phyloP scores from a whole-genome alignment of 2,888 invertebrate genomes.

The Drosophila neutralis region DNA sequence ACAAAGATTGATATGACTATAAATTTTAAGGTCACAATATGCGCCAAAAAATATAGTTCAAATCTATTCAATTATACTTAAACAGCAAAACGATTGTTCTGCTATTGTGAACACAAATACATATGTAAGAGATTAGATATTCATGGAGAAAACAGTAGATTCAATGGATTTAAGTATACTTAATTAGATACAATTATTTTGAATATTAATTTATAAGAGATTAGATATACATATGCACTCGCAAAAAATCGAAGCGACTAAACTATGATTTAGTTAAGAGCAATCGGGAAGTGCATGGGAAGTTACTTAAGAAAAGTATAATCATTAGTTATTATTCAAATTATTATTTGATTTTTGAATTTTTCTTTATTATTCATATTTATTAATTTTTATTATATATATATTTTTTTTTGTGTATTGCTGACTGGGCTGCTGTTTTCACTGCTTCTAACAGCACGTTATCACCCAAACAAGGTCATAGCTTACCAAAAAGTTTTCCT shows the following conservation, averaged over 20 bases:
- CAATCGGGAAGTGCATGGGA: too few species aligned
- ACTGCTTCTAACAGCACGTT: constrained; percentile 4
- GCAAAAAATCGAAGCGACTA: background rate
- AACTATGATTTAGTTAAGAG: background rate
- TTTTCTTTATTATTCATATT: background rate
- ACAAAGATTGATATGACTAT: background rate
- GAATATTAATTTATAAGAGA: background rate
- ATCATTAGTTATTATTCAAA: background rate
- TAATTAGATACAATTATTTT: background rate
- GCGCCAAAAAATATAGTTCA: background rate
- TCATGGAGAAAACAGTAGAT: background rate
- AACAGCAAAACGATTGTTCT: background rate
- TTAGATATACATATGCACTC: background rate
- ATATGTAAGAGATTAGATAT: background rate
- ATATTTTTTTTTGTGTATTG: background rate
- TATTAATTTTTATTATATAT: background rate
- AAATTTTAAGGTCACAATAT: background rate
- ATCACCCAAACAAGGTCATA: constrained; percentile 67
- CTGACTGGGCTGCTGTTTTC: background rate
- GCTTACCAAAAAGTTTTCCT: constrained; percentile 38
- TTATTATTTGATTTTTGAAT: background rate
- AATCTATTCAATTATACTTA: background rate
- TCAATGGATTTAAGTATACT: background rate
- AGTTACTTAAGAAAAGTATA: background rate
- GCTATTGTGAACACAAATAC: background rate